Percentiles rank a stretch among this genome's conserved stretches.
Conservation (phyloP, 2,113 vertebrate species). For the Pangasianodon hypophthalmus region DNA sequence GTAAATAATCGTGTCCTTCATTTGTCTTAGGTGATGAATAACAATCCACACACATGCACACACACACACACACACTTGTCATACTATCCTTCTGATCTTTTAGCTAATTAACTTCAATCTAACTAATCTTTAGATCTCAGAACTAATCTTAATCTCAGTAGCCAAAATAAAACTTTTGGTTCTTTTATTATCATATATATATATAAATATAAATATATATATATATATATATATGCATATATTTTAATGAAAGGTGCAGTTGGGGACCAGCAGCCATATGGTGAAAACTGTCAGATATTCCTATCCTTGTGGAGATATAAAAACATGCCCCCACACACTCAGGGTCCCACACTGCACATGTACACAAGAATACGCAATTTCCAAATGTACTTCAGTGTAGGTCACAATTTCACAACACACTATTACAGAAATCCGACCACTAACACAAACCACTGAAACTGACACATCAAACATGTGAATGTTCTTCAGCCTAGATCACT, state of each 20-base stretch:
- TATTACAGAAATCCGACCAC: neutral
- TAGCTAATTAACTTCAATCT: too few relatives aligned
- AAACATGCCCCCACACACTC: neutral
- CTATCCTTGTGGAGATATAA: neutral
- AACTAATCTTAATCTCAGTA: too few relatives aligned
- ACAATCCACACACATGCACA: too few relatives aligned
- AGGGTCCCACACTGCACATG: neutral
- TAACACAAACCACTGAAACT: neutral
- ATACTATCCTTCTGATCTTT: too few relatives aligned
- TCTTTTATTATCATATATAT: too few relatives aligned
- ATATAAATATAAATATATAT: too few relatives aligned
- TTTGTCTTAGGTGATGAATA: neutral
- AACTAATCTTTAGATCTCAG: too few relatives aligned
- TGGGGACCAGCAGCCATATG: neutral
- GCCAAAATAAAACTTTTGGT: too few relatives aligned
- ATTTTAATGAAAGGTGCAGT: neutral
- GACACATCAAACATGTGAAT: neutral
- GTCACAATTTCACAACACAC: neutral
- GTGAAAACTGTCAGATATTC: neutral
- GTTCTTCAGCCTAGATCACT: neutral
- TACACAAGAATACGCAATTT: neutral
- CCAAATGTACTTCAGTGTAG: neutral
- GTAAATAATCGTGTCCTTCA: too few relatives aligned
- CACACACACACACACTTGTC: too few relatives aligned
- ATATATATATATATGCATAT: too few relatives aligned